Percentiles rank a stretch among this genome's conserved stretches.
These are phyloP conservation scores for Pholis gunnellus DNA, from an alignment of 2,113 vertebrate species.

Conservation along the genomic window DNA sequence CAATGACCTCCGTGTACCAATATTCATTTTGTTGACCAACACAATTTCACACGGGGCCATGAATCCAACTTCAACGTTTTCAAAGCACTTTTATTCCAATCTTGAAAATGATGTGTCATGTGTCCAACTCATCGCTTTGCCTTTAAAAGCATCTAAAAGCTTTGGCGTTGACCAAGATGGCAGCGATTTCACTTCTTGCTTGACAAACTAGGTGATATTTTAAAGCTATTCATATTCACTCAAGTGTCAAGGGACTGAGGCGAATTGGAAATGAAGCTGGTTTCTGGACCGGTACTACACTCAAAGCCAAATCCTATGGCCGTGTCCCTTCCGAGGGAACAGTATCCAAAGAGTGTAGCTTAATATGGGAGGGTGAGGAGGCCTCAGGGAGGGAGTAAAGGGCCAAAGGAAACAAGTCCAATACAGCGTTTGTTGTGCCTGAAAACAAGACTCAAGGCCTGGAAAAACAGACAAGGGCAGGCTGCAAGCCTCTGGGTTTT, in stretches of 20 bases:
- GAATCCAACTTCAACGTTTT: constrained; percentile 44
- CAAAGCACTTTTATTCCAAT: constrained; percentile 29
- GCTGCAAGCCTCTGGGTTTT: constrained; percentile 73
- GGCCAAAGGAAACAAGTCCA: constrained; percentile 84
- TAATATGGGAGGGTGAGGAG: constrained; percentile 73
- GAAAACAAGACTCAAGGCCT: constrained; percentile 82
- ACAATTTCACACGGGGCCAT: constrained; percentile 36
- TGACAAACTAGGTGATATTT: constrained; percentile 70
- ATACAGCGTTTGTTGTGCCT: constrained; percentile 84
- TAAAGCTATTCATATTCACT: constrained; percentile 70
- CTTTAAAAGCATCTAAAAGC: constrained; percentile 26
- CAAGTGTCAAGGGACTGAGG: constrained; percentile 56
- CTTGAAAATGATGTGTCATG: constrained; percentile 21
- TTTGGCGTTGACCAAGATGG: constrained; percentile 41
- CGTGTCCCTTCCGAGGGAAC: constrained; percentile 70
- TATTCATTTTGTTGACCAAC: constrained; percentile 39
- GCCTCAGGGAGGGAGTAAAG: constrained; percentile 63
- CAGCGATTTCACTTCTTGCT: constrained; percentile 43
- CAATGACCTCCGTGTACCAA: constrained; percentile 32
- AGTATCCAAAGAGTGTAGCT: constrained; percentile 75
- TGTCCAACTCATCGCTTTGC: constrained; percentile 11
- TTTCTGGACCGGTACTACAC: constrained; percentile 49
- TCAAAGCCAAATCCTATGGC: constrained; percentile 61
- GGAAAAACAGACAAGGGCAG: constrained; percentile 79
- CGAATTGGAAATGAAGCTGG: constrained; percentile 62